Conservation (phyloP, 2,888 invertebrate genomes). For the Apotomis turbidana region DNA sequence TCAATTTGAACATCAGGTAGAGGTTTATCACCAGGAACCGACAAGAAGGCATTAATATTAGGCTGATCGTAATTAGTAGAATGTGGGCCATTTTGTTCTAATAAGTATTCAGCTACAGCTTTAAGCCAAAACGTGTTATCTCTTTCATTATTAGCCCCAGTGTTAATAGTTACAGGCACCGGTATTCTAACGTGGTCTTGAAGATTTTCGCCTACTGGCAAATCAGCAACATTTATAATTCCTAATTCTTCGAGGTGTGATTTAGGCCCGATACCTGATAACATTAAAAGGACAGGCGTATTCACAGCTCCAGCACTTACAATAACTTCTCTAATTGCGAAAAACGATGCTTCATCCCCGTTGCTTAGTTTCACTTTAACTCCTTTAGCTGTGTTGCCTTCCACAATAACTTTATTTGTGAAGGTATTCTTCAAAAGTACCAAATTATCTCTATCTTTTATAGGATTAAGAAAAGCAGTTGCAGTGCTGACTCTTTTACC, state of each 20-base stretch:
- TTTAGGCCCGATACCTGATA: slow-evolving; percentile 72
- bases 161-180: slow-evolving; percentile 66
- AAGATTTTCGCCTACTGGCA: slow-evolving; percentile 76
- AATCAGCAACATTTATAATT: slow-evolving; percentile 61
- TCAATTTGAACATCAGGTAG: slow-evolving; percentile 76
- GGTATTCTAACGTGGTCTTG: slow-evolving; percentile 78
- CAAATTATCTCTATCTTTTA: slow-evolving; percentile 64
- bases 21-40: slow-evolving; percentile 59
- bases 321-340: slow-evolving; percentile 67
- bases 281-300: slow-evolving; percentile 69
- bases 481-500: slow-evolving; percentile 83
- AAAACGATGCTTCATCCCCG: slow-evolving; percentile 57
- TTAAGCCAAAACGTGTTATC: slow-evolving; percentile 66
- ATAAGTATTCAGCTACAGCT: slow-evolving; percentile 69
- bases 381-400: slow-evolving; percentile 58
- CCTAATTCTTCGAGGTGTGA: slow-evolving; percentile 58
- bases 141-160: slow-evolving; percentile 59
- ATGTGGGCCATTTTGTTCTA: slow-evolving; percentile 70
- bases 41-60: slow-evolving; percentile 73
- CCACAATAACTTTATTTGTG: slow-evolving; percentile 57
- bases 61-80: slow-evolving; percentile 74
- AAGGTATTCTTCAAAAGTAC: slow-evolving; percentile 66
- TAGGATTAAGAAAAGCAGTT: slow-evolving; percentile 74
- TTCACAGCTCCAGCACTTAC: slow-evolving; percentile 71
- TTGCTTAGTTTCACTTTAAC: slow-evolving; percentile 60